phyloP scores from a whole-genome alignment of 1,140 invertebrate genomes.

The Drosophila navojoa region DNA sequence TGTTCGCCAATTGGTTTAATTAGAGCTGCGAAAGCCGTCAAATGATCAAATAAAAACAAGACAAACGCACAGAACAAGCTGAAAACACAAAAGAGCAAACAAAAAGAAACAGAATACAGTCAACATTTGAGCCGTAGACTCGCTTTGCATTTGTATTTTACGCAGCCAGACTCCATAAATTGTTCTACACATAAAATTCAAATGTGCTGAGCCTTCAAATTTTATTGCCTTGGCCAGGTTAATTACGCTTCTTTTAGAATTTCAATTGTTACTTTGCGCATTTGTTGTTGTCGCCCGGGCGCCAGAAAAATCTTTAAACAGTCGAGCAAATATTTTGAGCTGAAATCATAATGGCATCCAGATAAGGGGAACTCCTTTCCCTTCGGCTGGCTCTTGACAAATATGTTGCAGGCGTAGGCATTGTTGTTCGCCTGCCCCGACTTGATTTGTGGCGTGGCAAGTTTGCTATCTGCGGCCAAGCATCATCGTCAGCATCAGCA shows the following conservation, averaged over 20 bases:
- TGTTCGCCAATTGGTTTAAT: conserved; percentile 72
- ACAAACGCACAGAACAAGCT: background rate
- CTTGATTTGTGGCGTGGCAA: conserved; percentile 26
- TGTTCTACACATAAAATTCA: conserved; percentile 15
- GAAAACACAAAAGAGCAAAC: background rate
- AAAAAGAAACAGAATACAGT: background rate
- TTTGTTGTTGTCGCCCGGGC: too few species aligned
- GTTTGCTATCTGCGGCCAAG: conserved; percentile 52
- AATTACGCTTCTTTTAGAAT: background rate
- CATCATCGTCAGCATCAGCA: conserved; percentile 66
- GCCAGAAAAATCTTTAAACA: background rate
- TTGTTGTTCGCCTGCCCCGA: background rate
- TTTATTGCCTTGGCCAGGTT: background rate
- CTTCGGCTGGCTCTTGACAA: background rate
- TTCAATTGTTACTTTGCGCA: background rate
- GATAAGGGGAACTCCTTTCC: background rate
- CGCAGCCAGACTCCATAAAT: conserved; percentile 21
- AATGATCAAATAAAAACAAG: conserved; percentile 57
- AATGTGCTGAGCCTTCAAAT: background rate
- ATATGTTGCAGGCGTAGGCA: background rate
- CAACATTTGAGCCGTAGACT: conserved; percentile 1
- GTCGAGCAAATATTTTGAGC: background rate
- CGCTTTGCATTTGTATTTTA: conserved; percentile 15
- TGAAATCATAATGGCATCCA: background rate
- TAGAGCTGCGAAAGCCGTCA: conserved; percentile 65